These are phyloP conservation scores for Parnassius apollo DNA, from an alignment of 2,888 invertebrate species.

Conservation along the genomic window DNA sequence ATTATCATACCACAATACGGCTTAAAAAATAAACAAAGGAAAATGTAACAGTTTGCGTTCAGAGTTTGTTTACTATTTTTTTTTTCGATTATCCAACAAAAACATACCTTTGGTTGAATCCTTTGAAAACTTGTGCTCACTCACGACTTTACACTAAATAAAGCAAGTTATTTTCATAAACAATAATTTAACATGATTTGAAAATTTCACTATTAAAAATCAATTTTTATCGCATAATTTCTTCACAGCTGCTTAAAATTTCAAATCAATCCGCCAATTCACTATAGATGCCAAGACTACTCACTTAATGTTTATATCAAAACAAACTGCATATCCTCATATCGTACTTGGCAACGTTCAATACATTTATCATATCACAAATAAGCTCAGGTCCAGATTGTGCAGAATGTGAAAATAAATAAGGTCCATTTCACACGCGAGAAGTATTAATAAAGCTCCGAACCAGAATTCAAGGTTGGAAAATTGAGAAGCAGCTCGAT, in stretches of 20 bases:
- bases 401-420: constrained; percentile 66
- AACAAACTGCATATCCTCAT: neutral
- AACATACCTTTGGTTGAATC: constrained; percentile 5
- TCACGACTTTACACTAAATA: neutral
- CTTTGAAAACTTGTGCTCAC: constrained; percentile 5
- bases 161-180: neutral
- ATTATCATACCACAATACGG: too few species aligned
- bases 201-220: neutral
- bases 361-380: constrained; percentile 23
- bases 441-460: constrained; percentile 60
- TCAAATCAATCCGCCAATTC: constrained; percentile 5
- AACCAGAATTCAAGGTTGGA: constrained; percentile 74
- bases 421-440: constrained; percentile 76
- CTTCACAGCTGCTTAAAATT: neutral
- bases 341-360: constrained; percentile 6
- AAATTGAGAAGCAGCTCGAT: constrained; percentile 48
- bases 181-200: neutral
- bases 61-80: too few species aligned
- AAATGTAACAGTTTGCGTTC: too few species aligned
- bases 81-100: too few species aligned
- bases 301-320: constrained; percentile 3
- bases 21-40: too few species aligned
- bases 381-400: constrained; percentile 30
- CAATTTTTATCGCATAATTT: constrained; percentile 4
- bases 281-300: neutral